Evolutionary conservation across 2,113 vertebrate species (phyloP), one percentile per base, ranked within the genome.

Genomic region (Emberiza fucata): DNA sequence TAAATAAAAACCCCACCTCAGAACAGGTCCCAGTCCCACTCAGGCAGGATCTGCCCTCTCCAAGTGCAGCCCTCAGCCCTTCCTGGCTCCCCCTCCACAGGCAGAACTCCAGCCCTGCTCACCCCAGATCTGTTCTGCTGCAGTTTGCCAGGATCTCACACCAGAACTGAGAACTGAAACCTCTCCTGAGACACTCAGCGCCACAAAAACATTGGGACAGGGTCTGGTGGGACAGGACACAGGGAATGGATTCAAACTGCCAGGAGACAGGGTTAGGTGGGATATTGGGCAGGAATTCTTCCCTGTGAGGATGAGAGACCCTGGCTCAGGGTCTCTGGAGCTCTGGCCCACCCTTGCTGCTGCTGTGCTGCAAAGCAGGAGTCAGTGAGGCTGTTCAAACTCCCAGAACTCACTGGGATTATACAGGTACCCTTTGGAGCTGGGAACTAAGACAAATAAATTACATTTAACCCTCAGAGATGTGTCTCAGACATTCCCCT

Each of bases 211-310:
- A 78, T 0, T 8, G 39, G 8, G 47, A 59, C 69, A 51, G 3
- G 50, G 51, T 15, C 51, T 59, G 60, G 6, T 44, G 16, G 0
- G 29, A n/a, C 53, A 81, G 69, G 11, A 29, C 45, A 60, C 2
- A 33, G 45, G 39, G 53, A 45, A 68, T 27, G 24, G 50, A 15
- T 45, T 39, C 53, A 2, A 2, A 45, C 7, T 68, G 69, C 2
- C 53, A 73, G 8, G 33, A 11, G 9, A 3, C 22, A 72, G 59
- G 39, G 19, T 0, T 4, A 0, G 28, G 4, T 73, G 69, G n/a
- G 61, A 40, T 18, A 10, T 0, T 3, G 1, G 53, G 29, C 3
- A 15, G 60, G 11, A 75, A 75, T 53, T 53, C 0, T 0, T 39
- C 13, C 28, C 45, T 60, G 28, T 0, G 4, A 81, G 50, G 44